Base-by-base conservation (phyloP, 2,113 vertebrate species). In the Heloderma charlesbogerti region DNA sequence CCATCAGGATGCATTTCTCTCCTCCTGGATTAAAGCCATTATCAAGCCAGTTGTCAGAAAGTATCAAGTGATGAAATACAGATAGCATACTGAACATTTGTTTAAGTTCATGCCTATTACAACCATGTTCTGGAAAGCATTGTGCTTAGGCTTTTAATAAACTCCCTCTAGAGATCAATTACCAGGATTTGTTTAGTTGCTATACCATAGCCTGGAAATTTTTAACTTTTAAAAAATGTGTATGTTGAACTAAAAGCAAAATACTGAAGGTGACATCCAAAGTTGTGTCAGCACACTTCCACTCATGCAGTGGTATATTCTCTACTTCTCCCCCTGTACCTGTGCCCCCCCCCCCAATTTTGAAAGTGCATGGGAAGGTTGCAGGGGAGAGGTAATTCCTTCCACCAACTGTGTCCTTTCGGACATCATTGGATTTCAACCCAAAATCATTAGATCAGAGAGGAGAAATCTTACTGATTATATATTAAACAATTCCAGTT, bases 161-260 rank as follows among this genome's bases (percentile, higher is more conserved):
- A 96, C 93, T 95, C 88, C 93, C 96, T 96, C 96, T 94, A 66
- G 97, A 97, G 97, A 97, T 96, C 96, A 97, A 95, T 97, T 97
- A 96, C 93, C 0, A 1, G 90, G 92, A 95, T 97, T 97, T 97
- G 96, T 96, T 95, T 97, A 94, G 93, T 96, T 97, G 45, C 45
- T 78, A 54, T 67, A 95, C 93, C 94, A 7, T 91, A 95, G 91
- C 93, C 96, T 95, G 90, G 91, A 96, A 95, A 86, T 94, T 90
- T 81, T 95, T 95, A 94, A 95, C 93, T 95, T 91, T 31, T 95
- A 91, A 37, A 37, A 92, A 89, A 92, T 77, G 40, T 6, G 93
- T 95, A 95, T 92, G 85, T 95, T 95, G 90, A 96, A 94, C 82
- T 92, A 84, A 92, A 93, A 92, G 57, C 57, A 48, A 77, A 27